phyloP scores from a whole-genome alignment of 2,797 vertebrate genomes.

The Sphaeramia orbicularis region DNA sequence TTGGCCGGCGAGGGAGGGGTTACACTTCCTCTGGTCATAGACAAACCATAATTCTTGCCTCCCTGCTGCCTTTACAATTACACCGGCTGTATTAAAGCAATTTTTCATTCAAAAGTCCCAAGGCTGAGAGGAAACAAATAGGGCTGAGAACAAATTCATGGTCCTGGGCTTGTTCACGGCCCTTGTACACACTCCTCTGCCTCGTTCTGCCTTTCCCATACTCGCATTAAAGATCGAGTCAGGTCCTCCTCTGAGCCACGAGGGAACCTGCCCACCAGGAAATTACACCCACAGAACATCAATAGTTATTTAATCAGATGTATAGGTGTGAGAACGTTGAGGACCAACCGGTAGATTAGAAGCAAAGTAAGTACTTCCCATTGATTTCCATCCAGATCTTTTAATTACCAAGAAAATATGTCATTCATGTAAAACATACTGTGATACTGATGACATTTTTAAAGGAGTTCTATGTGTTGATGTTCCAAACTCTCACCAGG shows the following conservation, averaged over 20 bases:
- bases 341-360: constrained; percentile 6
- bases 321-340: constrained; percentile 21
- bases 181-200: constrained; percentile 34
- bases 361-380: not conserved
- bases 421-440: not conserved
- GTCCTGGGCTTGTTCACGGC: constrained; percentile 28
- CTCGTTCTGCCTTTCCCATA: constrained; percentile 18
- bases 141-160: constrained; percentile 38
- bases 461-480: too few relatives aligned
- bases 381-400: not conserved
- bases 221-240: constrained; percentile 41
- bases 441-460: too few relatives aligned
- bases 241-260: constrained; percentile 1
- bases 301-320: constrained; percentile 63
- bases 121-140: constrained; percentile 53
- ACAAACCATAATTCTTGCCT: constrained; percentile 56
- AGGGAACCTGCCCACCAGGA: constrained; percentile 47
- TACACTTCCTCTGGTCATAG: constrained; percentile 41
- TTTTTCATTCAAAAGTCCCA: constrained; percentile 69
- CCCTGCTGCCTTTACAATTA: constrained; percentile 63
- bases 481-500: too few relatives aligned
- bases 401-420: not conserved
- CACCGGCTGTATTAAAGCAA: constrained; percentile 68
- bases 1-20: constrained; percentile 20
- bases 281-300: constrained; percentile 63